Conservation (phyloP, 2,113 vertebrate species). For the Dolichallabes microphthalmus region DNA sequence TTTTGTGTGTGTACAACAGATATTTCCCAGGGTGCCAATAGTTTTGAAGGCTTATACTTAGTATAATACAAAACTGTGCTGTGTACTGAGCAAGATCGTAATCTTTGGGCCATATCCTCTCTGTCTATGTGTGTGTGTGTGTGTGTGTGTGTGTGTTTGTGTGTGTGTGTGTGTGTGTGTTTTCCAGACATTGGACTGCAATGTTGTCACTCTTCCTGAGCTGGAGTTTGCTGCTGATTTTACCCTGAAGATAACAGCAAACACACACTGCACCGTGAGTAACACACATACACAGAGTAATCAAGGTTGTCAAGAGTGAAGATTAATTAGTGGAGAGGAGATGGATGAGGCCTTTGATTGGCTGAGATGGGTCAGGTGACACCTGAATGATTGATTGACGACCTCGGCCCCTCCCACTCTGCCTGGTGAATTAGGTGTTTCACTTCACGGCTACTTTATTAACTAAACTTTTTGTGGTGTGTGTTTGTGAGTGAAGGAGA, state of each 20-base stretch:
- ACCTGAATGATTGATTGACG: constrained; percentile 54
- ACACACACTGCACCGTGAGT: constrained; percentile 84
- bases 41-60: no score
- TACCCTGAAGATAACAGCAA: constrained; percentile 76
- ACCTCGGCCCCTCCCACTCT: background rate
- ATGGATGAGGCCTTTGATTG: constrained; percentile 64
- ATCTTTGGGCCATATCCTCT: no score
- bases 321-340: constrained; percentile 65
- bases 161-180: constrained; percentile 36
- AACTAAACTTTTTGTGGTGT: background rate
- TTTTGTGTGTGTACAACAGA: no score
- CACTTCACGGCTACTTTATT: constrained; percentile 20
- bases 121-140: no score
- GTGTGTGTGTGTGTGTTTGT: background rate
- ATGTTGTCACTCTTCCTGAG: constrained; percentile 74
- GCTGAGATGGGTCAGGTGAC: constrained; percentile 59
- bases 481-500: background rate
- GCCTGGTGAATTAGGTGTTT: constrained; percentile 32
- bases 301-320: constrained; percentile 56
- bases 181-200: constrained; percentile 83
- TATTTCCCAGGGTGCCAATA: no score
- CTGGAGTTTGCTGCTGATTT: constrained; percentile 89
- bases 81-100: no score
- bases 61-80: no score
- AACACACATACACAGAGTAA: constrained; percentile 44